A percentile compares a stretch with the other conserved stretches of the same genome.
Evolutionary conservation across 2,113 vertebrate genomes (phyloP).

Genomic region (Lipophrys pholis): DNA sequence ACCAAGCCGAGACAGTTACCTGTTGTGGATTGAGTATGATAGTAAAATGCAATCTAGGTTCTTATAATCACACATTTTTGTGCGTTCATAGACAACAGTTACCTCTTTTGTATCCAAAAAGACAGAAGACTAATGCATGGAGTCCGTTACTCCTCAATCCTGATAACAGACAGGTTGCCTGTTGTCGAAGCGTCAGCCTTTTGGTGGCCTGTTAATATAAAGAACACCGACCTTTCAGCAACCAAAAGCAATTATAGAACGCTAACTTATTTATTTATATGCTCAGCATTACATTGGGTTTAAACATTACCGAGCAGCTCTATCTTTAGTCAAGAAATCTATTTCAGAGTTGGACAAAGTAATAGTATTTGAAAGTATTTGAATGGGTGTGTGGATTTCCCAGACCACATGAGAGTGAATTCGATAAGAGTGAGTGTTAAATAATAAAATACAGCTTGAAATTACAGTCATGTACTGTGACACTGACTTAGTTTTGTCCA

Average conservation of each 20-base stretch:
- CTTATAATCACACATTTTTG: no score
- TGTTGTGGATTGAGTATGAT: no score
- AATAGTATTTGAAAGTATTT: neutral
- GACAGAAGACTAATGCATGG: no score
- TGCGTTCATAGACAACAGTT: no score
- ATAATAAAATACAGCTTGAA: neutral
- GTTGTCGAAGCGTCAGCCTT: neutral
- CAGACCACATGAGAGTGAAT: neutral
- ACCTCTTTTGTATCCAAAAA: no score
- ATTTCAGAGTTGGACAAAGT: neutral
- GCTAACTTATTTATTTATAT: neutral
- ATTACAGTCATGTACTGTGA: neutral
- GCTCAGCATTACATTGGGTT: neutral
- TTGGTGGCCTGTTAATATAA: neutral
- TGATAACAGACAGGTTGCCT: neutral
- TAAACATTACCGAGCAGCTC: constrained; percentile 3
- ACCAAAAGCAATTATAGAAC: neutral
- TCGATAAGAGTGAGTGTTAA: neutral
- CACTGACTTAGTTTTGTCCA: no score
- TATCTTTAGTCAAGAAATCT: neutral
- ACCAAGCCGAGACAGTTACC: no score
- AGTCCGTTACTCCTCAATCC: no score
- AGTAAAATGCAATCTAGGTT: no score
- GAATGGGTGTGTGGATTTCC: neutral
- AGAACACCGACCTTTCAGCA: neutral